Base-by-base conservation (phyloP, 2,797 vertebrate species). In the Macrochelys suwanniensis region DNA sequence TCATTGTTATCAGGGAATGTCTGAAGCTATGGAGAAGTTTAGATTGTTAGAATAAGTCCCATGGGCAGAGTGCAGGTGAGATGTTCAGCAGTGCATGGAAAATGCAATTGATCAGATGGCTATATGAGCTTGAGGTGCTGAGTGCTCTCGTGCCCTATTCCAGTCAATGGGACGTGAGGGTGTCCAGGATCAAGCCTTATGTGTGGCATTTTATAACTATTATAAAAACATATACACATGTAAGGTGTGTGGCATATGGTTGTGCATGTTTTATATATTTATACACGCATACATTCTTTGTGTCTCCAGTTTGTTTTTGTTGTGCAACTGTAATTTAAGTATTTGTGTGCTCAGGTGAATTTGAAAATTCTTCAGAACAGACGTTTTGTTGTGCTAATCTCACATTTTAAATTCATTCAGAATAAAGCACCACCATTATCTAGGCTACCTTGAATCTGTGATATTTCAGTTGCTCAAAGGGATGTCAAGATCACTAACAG, bases 401-500 rank as follows among this genome's bases (percentile, higher is more conserved):
- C 45, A 74, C 81, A 90, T 92, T 97, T 96, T 56, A 90, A 94
- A 97, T 96, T 91, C 16, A 87, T 94, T 96, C 87, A 92, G 84
- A 94, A 97, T 94, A 97, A 96, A 97, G 13, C 50, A 89, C 6
- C 42, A 82, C 81, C 31, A 88, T 96, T 94, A 93, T 92, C 78
- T 93, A 93, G 84, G 59, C 93, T 95, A 96, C 96, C 96, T 97
- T 93, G 89, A 88, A 97, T 97, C 80, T 96, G 87, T 96, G 97
- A 94, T 97, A 96, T 95, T 98, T 96, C 95, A 96, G 92, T 97
- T 1, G 96, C 98, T 98, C 96, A 97, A 97, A 98, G 98, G 97
- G 98, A 98, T 97, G 98, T 98, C 98, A 98, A 97, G 97, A 97
- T 97, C 95, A 95, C 96, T 98, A 98, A 97, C 91, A 95, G 87